phyloP scores from a whole-genome alignment of 2,113 vertebrate genomes.

The Lycocorax pyrrhopterus region DNA sequence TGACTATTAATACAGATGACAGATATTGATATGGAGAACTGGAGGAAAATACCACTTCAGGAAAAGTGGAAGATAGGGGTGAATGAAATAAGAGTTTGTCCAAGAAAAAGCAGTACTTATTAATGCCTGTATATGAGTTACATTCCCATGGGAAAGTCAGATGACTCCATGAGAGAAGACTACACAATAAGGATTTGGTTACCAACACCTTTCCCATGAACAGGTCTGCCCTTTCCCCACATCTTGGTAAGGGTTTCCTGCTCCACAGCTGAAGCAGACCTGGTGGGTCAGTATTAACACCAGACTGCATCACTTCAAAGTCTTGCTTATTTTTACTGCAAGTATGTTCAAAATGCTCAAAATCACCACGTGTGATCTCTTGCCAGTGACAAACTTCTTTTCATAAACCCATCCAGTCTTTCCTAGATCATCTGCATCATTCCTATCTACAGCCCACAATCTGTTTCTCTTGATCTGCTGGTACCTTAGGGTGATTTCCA shows the following conservation, averaged over 20 bases:
- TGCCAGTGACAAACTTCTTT: background rate
- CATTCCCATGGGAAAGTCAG: background rate
- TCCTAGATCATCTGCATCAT: background rate
- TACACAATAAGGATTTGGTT: background rate
- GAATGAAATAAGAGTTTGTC: background rate
- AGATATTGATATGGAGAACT: background rate
- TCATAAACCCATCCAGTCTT: background rate
- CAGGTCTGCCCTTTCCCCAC: background rate
- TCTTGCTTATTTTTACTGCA: background rate
- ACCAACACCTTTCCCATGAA: background rate
- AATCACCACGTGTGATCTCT: background rate
- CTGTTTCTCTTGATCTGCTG: background rate
- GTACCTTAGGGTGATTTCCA: background rate
- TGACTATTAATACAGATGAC: background rate
- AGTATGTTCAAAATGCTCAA: background rate
- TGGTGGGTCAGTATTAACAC: background rate
- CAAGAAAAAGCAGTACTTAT: background rate
- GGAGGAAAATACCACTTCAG: background rate
- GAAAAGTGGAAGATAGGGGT: background rate
- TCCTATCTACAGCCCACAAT: background rate
- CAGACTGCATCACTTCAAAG: background rate
- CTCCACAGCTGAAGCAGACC: background rate
- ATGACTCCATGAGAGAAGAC: background rate
- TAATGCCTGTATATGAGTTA: background rate
- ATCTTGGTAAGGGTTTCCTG: background rate